phyloP scores from a whole-genome alignment of 2,888 invertebrate species.

The Omphaloscelis lunosa region DNA sequence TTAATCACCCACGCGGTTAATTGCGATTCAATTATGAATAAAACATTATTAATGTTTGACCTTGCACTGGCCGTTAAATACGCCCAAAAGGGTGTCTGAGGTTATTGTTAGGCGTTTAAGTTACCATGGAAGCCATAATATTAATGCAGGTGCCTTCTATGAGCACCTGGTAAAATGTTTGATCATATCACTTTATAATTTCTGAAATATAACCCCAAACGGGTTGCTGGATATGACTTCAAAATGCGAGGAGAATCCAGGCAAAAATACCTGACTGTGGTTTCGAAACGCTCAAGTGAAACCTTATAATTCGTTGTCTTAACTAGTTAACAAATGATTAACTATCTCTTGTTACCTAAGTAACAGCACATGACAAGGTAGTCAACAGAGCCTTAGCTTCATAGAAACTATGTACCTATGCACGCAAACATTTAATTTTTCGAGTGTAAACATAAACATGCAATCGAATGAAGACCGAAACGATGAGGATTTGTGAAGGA shows the following conservation, averaged over 20 bases:
- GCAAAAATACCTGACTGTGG: neutral
- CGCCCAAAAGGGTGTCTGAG: constrained; percentile 13
- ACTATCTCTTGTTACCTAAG: neutral
- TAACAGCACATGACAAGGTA: neutral
- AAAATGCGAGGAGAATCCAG: neutral
- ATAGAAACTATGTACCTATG: neutral
- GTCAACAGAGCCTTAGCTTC: neutral
- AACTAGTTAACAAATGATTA: neutral
- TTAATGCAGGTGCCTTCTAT: constrained; percentile 12
- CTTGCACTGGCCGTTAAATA: constrained; percentile 31
- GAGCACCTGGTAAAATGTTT: constrained; percentile 8
- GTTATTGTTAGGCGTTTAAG: constrained; percentile 17
- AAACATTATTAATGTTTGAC: constrained; percentile 26
- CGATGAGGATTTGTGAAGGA: neutral
- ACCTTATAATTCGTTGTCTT: neutral
- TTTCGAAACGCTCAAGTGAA: neutral
- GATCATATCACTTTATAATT: constrained; percentile 15
- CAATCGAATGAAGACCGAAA: neutral
- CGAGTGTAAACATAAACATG: neutral
- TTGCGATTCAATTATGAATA: constrained; percentile 29
- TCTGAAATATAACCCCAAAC: constrained; percentile 1
- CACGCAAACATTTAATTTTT: neutral
- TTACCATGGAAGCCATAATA: constrained; percentile 54
- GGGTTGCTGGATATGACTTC: constrained; percentile 38
- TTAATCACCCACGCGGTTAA: constrained; percentile 1